Evolutionary conservation across 2,113 vertebrate genomes (phyloP), one percentile per base, ranked within the genome.

Genomic region (Corythornis cristatus): DNA sequence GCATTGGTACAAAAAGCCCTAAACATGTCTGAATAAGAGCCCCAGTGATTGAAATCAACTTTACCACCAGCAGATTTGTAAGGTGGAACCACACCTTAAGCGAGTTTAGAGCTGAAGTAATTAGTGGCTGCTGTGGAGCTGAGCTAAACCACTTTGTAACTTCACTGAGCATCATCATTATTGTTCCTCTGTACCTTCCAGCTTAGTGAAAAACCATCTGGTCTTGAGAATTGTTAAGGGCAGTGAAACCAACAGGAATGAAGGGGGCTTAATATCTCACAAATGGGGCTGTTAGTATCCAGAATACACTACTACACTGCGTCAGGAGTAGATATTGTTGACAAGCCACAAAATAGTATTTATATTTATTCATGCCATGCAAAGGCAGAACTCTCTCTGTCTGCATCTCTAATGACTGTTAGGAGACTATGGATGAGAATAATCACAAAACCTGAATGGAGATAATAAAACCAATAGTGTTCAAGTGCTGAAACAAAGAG

Each of bases 401-500:
- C 93, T 94, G 93, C 83, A 95, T 95, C 57, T 84, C 89, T 94
- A 93, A 96, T 57, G 92, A 89, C 89, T 95, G 61, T 53, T 70
- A 94, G 95, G 88, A 88, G 83, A 65, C 85, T 89, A 67, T 64
- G 75, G 93, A 89, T 87, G 91, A 88, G 57, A 89, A 91, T 78
- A 71, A 83, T 93, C 83, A 83, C 89, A 85, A 46, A 92, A 91
- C 67, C 60, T 96, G 95, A 96, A 95, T 88, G 86, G 83, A 87
- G 94, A 91, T 94, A 91, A 92, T 93, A 88, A 97, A 97, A 93
- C 93, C 85, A 93, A 85, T 93, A 96, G 93, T 83, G 91, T 93
- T 94, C 95, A 96, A 96, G 96, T 89, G 82, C 84, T 92, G 94
- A 97, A 96, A 95, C 89, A 96, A 97, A 98, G 93, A 88, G 74